Evolutionary conservation across 2,888 invertebrate species (phyloP), one percentile per base, ranked within the genome.

Genomic region (Drosophila dives): DNA sequence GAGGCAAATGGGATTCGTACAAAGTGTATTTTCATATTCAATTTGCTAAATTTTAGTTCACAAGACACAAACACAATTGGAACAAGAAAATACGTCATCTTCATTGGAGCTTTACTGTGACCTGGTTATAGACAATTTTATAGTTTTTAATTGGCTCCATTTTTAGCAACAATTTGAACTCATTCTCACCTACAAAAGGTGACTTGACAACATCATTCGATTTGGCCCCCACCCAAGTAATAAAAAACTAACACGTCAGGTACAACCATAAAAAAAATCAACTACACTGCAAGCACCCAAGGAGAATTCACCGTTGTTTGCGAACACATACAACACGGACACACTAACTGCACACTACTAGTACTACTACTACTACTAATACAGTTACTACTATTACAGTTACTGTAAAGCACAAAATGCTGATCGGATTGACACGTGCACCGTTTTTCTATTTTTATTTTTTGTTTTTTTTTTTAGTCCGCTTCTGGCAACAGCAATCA

Each of bases 401-500:
- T 48, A 51, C 48, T 38, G 59, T 54, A 64, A 68, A 58, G 69
- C 79, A 79, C 60, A 68, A 72, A 70, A 75, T 65, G 67, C 65
- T 65, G 58, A 58, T 56, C 66, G 64, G 53, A 72, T 73, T 64
- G 70, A 79, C 75, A 80, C 73, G 56, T 64, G 76, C 71, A 73
- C 69, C 63, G 55, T 82, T 45, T 45, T 45, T 45, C 23, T 8
- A 45, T 23, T 45, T 23, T 4, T 45, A 45, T 7, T 45, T 42
- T 6, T 26, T 50, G 29, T 17, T n/a, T 26, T 5, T 49, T 42
- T 17, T 36, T 55, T 77, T 74, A 72, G 66, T 75, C 29, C 15
- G 38, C 56, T 42, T 77, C 68, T 71, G 64, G 65, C 81, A 77
- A 72, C 75, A 73, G 72, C 82, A 79, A 88, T 76, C 79, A 81